Conservation (phyloP, 1,140 invertebrate species). For the Homalodisca vitripennis region DNA sequence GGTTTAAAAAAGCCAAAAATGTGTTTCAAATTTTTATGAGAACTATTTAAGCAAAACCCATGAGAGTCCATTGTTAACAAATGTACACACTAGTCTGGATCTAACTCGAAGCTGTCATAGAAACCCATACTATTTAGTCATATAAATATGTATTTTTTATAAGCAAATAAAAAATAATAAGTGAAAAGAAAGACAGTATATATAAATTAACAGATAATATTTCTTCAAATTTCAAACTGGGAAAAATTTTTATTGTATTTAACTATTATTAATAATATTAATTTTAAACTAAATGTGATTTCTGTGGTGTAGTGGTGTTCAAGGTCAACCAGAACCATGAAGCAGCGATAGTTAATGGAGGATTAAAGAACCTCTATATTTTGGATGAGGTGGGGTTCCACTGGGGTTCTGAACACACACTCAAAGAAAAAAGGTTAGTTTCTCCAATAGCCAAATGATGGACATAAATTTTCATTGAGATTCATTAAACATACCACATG, state of each 20-base stretch:
- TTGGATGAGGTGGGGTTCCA: conserved; percentile 6
- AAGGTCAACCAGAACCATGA: not conserved
- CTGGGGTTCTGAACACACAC: conserved; percentile 18
- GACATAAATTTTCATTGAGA: too few relatives aligned
- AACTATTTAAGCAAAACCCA: too few relatives aligned
- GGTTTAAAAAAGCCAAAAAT: too few relatives aligned
- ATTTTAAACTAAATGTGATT: not conserved
- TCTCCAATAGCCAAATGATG: not conserved
- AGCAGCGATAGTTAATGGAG: not conserved
- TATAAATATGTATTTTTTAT: not conserved
- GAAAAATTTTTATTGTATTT: not conserved
- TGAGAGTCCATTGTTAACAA: too few relatives aligned
- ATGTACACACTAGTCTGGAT: too few relatives aligned
- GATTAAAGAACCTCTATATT: not conserved
- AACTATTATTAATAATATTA: not conserved
- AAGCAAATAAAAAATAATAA: not conserved
- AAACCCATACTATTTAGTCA: too few relatives aligned
- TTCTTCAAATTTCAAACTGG: not conserved
- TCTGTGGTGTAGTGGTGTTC: not conserved
- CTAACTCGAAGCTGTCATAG: too few relatives aligned
- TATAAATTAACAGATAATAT: not conserved
- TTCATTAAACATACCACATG: too few relatives aligned
- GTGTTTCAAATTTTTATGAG: too few relatives aligned
- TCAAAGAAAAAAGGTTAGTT: conserved; percentile 7
- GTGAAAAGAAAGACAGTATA: not conserved